Conservation (phyloP, 2,888 invertebrate species). For the Cerceris rybyensis region DNA sequence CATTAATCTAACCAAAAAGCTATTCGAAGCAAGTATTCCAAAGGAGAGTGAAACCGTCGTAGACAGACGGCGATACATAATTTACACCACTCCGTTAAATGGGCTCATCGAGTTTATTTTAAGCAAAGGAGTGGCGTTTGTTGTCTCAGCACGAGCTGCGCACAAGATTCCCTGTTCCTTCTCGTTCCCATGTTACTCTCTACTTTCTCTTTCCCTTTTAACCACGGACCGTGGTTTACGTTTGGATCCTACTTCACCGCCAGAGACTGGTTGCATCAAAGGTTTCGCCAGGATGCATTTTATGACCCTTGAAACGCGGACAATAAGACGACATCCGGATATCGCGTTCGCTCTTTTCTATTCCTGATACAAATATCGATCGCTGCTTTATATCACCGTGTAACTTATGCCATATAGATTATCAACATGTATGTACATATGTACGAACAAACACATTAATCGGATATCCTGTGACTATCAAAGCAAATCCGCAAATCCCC, state of each 20-base stretch:
- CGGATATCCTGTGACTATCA: background rate
- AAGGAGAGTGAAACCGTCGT: conserved; percentile 19
- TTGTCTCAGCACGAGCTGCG: conserved; percentile 39
- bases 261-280: conserved; percentile 48
- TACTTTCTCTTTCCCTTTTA: conserved; percentile 42
- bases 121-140: conserved; percentile 50
- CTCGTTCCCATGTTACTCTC: conserved; percentile 13
- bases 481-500: too few relatives aligned
- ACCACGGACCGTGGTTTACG: conserved; percentile 52
- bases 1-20: conserved; percentile 23
- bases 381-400: background rate
- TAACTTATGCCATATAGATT: background rate
- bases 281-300: conserved; percentile 57
- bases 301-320: conserved; percentile 50
- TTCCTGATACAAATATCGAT: conserved; percentile 29
- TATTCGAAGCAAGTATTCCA: conserved; percentile 20
- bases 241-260: conserved; percentile 16
- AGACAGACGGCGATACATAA: conserved; percentile 53
- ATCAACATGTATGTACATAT: background rate
- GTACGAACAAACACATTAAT: background rate
- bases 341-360: conserved; percentile 19
- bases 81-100: conserved; percentile 52
- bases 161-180: conserved; percentile 30
- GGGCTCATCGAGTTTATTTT: conserved; percentile 61
- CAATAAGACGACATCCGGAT: conserved; percentile 45